Evolutionary conservation across 2,113 vertebrate genomes (phyloP).

Genomic region (Heterotis niloticus): DNA sequence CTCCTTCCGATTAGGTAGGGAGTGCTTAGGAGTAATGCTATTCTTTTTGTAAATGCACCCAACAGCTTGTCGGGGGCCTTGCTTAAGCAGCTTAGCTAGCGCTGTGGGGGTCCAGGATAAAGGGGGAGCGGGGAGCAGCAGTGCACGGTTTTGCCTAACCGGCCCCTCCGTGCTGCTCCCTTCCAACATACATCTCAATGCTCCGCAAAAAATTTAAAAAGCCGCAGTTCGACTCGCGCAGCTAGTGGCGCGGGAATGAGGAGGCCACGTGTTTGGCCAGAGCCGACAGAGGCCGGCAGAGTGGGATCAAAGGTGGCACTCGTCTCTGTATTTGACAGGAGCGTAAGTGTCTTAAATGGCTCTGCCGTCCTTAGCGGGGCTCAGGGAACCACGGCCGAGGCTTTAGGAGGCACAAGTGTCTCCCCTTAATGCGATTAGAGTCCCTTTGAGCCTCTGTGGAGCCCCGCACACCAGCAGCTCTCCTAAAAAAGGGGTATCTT

Average conservation of each 20-base stretch:
- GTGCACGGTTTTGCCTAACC: background rate
- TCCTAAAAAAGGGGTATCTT: background rate
- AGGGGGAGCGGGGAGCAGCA: background rate
- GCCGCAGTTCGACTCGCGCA: background rate
- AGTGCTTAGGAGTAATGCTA: background rate
- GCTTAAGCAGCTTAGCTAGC: constrained; percentile 12
- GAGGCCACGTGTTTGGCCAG: background rate
- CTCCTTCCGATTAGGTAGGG: background rate
- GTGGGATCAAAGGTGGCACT: constrained; percentile 14
- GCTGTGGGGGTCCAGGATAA: background rate
- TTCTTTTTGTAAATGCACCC: constrained; percentile 1
- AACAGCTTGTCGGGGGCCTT: constrained; percentile 18
- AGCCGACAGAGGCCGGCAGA: background rate
- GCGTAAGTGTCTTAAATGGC: constrained; percentile 18
- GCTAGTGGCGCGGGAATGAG: background rate
- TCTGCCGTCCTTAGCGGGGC: background rate
- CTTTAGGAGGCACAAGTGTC: background rate
- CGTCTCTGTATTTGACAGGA: constrained; percentile 7
- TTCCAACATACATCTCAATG: background rate
- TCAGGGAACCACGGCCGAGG: background rate
- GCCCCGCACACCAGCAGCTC: background rate
- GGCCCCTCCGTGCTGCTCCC: no score
- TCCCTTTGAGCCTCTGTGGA: constrained; percentile 4
- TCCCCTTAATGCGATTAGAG: constrained; percentile 13
- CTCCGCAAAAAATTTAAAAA: background rate